Base-by-base conservation (phyloP, 2,797 vertebrate species). In the Borostomias antarcticus region DNA sequence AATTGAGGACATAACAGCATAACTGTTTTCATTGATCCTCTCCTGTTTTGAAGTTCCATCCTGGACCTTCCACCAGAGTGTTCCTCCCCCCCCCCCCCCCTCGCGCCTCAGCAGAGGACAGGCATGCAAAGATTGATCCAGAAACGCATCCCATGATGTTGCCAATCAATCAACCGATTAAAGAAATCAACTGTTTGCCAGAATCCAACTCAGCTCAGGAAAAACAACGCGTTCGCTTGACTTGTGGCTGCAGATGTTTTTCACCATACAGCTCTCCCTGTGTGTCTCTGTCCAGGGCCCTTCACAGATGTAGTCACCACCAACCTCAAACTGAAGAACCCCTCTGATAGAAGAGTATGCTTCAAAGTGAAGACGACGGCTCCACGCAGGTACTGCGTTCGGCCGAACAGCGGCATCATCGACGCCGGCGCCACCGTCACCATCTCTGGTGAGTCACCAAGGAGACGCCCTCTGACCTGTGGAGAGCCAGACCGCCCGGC, bases 341-440 rank as follows among this genome's bases (percentile, higher is more conserved):
- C 97, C 0, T 98, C 98, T 63, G 97, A 98, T 66, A 96, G 83
- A 87, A 96, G 89, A 94, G 95, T 99, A 70, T 98, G 96, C 90
- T 99, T 99, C 87, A 99, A 99, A 92, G 98, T 99, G 90, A 99
- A 99, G 93, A 99, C 98, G 13, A 99, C 98, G 59, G 98, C 97
- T 0, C 98, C 98, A 2, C 95, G 97, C 74, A 91, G 98, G 83
- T 99, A 99, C 89, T 99, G 98, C 32, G 98, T 99, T 88, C 93
- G 98, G 80, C 98, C 98, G 15, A 99, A 99, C 93, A 99, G 97
- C 52, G 98, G 98, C 4, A 89, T 94, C 78, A 96, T 99, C 63
- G 97, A 98, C 0, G 87, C 95, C 0, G 96, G 95, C 60, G 91
- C 92, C 0, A 89, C 92, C 13, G 89, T 98, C 89, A 92, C 60